Percentiles rank a stretch among this genome's conserved stretches.
Conservation (phyloP, 2,888 invertebrate genomes). For the Tromatobia lineatoria region DNA sequence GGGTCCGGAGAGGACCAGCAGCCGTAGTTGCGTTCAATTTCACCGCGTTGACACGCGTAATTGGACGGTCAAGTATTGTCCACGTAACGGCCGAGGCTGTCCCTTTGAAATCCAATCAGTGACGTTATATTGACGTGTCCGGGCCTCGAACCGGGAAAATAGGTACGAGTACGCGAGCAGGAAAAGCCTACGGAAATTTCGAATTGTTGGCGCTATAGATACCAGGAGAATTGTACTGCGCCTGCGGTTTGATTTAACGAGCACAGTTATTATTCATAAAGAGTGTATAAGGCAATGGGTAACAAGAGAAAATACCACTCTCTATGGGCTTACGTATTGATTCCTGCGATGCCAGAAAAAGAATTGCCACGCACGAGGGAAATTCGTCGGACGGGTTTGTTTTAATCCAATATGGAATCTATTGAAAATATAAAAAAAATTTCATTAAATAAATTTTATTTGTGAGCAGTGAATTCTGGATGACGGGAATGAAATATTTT, state of each 20-base stretch:
- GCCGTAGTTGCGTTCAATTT: conserved; percentile 59
- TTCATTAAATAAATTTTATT: too few relatives aligned
- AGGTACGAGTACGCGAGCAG: background rate
- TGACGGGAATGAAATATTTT: too few relatives aligned
- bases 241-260: conserved; percentile 11
- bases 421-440: too few relatives aligned
- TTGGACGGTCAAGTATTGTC: conserved; percentile 68
- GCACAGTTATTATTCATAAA: background rate
- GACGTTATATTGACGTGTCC: conserved; percentile 53
- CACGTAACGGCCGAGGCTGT: conserved; percentile 40
- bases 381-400: background rate
- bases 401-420: too few relatives aligned
- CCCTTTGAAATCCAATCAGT: conserved; percentile 68
- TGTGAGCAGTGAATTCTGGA: too few relatives aligned
- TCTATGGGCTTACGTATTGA: background rate
- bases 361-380: background rate
- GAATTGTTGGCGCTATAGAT: background rate
- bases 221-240: conserved; percentile 7
- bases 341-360: background rate
- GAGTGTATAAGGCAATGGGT: background rate
- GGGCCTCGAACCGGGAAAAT: conserved; percentile 30
- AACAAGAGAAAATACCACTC: background rate
- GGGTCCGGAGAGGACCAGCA: background rate
- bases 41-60: conserved; percentile 65
- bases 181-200: conserved; percentile 28